Percentiles rank a stretch among this genome's conserved stretches.
These are phyloP conservation scores for Gila robusta DNA, from an alignment of 2,797 vertebrate genomes.

Conservation along the genomic window DNA sequence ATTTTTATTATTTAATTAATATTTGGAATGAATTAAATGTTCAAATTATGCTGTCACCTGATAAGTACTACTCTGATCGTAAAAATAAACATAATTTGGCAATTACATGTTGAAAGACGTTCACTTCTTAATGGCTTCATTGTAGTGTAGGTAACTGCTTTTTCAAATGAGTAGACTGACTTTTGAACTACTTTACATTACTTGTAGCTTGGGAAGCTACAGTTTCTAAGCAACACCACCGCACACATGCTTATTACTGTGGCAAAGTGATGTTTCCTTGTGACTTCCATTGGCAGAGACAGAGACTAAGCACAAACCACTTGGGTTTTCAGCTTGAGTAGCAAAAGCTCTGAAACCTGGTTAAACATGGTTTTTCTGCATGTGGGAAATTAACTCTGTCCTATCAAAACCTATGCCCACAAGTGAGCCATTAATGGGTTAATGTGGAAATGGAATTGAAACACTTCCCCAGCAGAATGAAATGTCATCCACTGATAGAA, in stretches of 20 bases:
- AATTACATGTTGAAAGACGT: not conserved
- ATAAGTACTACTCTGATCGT: not conserved
- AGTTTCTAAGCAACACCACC: conserved; percentile 28
- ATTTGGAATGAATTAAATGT: not conserved
- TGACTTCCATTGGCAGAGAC: conserved; percentile 17
- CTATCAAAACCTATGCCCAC: conserved; percentile 1
- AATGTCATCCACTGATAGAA: conserved; percentile 55
- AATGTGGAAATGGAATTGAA: conserved; percentile 59
- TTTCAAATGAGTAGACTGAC: not conserved
- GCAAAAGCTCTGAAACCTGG: not conserved
- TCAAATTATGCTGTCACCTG: not conserved
- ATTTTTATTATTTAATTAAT: not conserved
- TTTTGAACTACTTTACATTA: not conserved
- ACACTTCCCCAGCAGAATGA: conserved; percentile 52
- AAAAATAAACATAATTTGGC: not conserved
- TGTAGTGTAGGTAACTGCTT: not conserved
- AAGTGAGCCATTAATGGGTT: conserved; percentile 46
- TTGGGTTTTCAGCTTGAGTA: not conserved
- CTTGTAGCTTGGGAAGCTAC: conserved; percentile 7
- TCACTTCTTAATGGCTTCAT: not conserved
- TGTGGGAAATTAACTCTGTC: conserved; percentile 42
- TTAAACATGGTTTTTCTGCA: not conserved
- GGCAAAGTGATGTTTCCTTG: conserved; percentile 1
- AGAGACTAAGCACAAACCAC: not conserved
- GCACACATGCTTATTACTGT: conserved; percentile 2